Conservation (phyloP, 92 coral and sea anemone genomes). For the Plumapathes pennacea region DNA sequence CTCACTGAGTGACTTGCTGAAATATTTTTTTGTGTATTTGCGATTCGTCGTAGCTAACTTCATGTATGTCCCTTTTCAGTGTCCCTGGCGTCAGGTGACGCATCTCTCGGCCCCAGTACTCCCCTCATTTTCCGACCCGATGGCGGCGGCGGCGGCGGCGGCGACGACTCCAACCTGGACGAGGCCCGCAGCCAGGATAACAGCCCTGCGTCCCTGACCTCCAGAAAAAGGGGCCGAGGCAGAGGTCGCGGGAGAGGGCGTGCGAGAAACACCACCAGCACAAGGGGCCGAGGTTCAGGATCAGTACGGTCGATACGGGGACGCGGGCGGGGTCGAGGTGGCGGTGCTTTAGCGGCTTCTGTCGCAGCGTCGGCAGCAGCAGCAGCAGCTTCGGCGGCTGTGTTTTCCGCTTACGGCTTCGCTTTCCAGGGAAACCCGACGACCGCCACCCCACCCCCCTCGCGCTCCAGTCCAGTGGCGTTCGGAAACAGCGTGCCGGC, state of each 20-base stretch:
- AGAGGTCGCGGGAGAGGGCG: conserved; percentile 90
- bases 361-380: conserved; percentile 99
- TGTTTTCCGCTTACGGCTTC: conserved; percentile 96
- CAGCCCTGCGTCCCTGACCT: conserved; percentile 59
- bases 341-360: conserved; percentile 97
- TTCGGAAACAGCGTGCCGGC: conserved; percentile 63
- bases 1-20: not conserved
- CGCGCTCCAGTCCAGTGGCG: conserved; percentile 96
- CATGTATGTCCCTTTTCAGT: conserved; percentile 35
- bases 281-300: conserved; percentile 76
- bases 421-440: conserved; percentile 87
- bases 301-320: conserved; percentile 82
- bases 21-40: not conserved
- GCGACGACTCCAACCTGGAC: conserved; percentile 64
- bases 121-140: conserved; percentile 73
- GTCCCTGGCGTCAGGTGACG: conserved; percentile 88
- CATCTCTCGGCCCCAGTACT: conserved; percentile 61
- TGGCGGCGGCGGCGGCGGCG: no score
- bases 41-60: not conserved
- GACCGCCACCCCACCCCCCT: conserved; percentile 84
- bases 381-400: conserved; percentile 99
- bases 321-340: conserved; percentile 94
- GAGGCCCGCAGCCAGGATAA: conserved; percentile 70
- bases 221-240: conserved; percentile 75
- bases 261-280: conserved; percentile 57